Base-by-base conservation (phyloP, 2,113 vertebrate genomes). In the Excalfactoria chinensis region DNA sequence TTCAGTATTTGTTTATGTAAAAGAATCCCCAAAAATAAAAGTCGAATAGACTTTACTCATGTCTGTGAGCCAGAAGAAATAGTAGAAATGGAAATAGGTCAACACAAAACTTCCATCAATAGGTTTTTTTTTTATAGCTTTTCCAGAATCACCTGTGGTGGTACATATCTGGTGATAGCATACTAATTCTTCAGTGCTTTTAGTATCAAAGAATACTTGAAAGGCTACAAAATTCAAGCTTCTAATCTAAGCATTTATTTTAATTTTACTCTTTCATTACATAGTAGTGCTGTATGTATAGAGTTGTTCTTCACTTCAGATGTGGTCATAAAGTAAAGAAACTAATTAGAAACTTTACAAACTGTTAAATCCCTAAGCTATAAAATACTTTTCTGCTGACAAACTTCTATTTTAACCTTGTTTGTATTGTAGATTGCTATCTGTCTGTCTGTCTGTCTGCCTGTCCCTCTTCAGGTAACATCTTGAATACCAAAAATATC, bases 1-100 rank as follows among this genome's bases (percentile, higher is more conserved):
- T 96, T 96, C 93, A 88, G 92, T 20, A 58, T 92, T 91, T 82
- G n/a, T 78, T 75, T 72, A 49, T 72, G 71, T 40, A 41, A 94
- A 97, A 26, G 16, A 63, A 37, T 40, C 25, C 35, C 40, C 25
- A 63, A 40, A 63, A 63, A 40, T 40, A 63, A 35, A 5, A 63
- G 18, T 15, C 21, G 40, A 63, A 63, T 40, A 28, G 10, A 5
- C 60, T 63, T 63, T 40, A 18, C 66, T 95, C 89, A 80, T 91
- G 88, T 67, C 84, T 93, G 82, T 93, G 91, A 96, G 85, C 76
- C 88, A 82, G 87, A 91, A 96, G 87, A 88, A 96, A 87, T 93
- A 91, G 87, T 89, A 95, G 92, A 87, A 96, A 95, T 85, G 78
- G 93, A 93, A 95, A 92, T 87, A 51, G n/a, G 46, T 25, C 80